Evolutionary conservation across 2,888 invertebrate species (phyloP), one percentile per base, ranked within the genome.

Genomic region (Erebia epiphron): DNA sequence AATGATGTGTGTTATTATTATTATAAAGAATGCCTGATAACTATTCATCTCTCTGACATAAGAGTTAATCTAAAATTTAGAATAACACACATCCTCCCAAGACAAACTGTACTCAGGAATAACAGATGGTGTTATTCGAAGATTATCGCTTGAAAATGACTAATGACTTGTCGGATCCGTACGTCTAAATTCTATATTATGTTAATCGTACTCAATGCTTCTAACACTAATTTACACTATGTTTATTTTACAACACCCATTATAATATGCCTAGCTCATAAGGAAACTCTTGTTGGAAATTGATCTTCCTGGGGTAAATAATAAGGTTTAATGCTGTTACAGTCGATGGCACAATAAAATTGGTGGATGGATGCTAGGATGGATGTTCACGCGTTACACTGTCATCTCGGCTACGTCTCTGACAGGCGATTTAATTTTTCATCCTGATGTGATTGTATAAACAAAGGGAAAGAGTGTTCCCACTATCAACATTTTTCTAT

Each of bases 81-180:
- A 74, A 74, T 74, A 74, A 74, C 73, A 74, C 67, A 67, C 64
- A 70, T 68, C 60, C 71, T 74, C 72, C 68, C 65, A 72, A 73
- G 75, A 76, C 74, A 73, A 75, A 73, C 75, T 71, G 67, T 62
- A 64, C 57, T 63, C 75, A 63, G 70, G 75, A 83, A 88, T 87
- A 88, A 90, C 88, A 88, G 86, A 90, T 87, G 86, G 80, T 88
- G 87, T 89, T 89, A 87, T 87, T 87, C 83, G 75, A 87, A 91
- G 90, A 91, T 91, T 90, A 91, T 89, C 86, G 79, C 85, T 79
- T 84, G 87, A 89, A 90, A 87, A 90, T 89, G 91, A 92, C 88
- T 91, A 92, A 92, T 91, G 89, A 87, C 84, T 79, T 82, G 83
- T 83, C 82, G 80, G 82, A 84, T 83, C 83, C 77, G 74, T 75